Base-by-base conservation (phyloP, 2,888 invertebrate species). In the Diabrotica balteata region DNA sequence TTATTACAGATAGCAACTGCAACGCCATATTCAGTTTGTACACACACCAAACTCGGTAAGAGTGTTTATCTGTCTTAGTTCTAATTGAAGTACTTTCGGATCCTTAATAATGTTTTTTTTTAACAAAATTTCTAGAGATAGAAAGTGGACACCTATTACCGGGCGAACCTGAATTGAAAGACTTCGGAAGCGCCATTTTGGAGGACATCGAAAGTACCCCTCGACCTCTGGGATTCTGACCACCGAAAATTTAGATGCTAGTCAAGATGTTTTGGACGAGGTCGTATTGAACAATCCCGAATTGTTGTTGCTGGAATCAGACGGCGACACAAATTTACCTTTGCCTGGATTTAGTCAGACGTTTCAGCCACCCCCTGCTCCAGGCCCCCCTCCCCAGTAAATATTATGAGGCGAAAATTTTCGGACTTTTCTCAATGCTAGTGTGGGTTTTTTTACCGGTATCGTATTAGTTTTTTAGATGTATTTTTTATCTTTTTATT, bases 331-430 rank as follows among this genome's bases (percentile, higher is more conserved):
- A 62, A 84, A 82, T 71, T 75, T 83, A 69, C 85, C 85, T 53
- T 76, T 86, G 72, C 86, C 86, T 47, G 84, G 85, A 49, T 86
- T 86, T 76, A 85, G 83, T 78, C 84, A 86, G 76, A 85, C 85
- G 50, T 86, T 86, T 77, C 85, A 85, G 73, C 81, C 84, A 59
- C 84, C 82, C 44, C 76, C 76, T n/a, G 70, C 73, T 46, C 59
- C 59, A 50, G 66, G 66, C 17, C 61, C 52, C 49, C 65, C 60
- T 46, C 65, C 64, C 53, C 68, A 54, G 17, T 64, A 58, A 54
- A 51, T 52, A 45, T 42, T 9, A 11, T 17, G 32, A 55, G 55
- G 4, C 32, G 32, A 32, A 32, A 32, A 32, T 4, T 32, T 2
- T 2, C 32, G 32, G 32, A 32, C 1, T 32, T 32, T 32, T 32